Base-by-base conservation (phyloP, 2,797 vertebrate species). In the Sebastes nivosus region DNA sequence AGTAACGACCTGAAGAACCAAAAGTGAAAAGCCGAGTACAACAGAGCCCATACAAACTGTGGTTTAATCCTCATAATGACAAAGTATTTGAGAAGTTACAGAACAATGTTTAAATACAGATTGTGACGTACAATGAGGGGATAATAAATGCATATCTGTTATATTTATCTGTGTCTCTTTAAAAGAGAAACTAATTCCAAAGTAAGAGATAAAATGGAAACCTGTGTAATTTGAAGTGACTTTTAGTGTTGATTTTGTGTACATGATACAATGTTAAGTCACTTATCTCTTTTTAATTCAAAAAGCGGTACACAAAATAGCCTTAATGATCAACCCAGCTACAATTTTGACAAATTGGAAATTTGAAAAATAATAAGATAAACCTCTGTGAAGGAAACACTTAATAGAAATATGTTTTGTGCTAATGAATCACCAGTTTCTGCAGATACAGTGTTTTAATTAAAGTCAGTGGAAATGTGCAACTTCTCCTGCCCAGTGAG, bases 381-480 rank as follows among this genome's bases (percentile, higher is more conserved):
- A 79, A 59, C 6, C 16, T 46, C 27, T 24, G 20, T 42, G 14
- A 55, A 52, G 55, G 60, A 73, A 75, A n/a, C 18, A 27, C 67
- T 65, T 80, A 60, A 75, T 57, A 3, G 16, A 75, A 87, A 61
- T 34, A 54, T 67, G 38, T 82, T 81, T 84, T 60, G 65, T 29
- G 64, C 25, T 84, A 81, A 89, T 77, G 61, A 80, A 70, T 80
- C 68, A 67, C 67, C 61, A 5, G 18, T 65, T 86, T 85, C n/a
- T 72, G 55, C 64, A 58, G 32, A 76, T 59, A 25, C 42, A 64
- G 36, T 16, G 30, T 85, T 83, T 86, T 79, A 82, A 87, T 89
- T 81, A 79, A 75, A 90, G 75, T 72, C 25, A 16, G 58, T 32
- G 27, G 34, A 64, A 73, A 81, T 29, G 58, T 59, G 76, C 13